phyloP scores from a whole-genome alignment of 2,797 vertebrate species.

The Lutjanus argentimaculatus region DNA sequence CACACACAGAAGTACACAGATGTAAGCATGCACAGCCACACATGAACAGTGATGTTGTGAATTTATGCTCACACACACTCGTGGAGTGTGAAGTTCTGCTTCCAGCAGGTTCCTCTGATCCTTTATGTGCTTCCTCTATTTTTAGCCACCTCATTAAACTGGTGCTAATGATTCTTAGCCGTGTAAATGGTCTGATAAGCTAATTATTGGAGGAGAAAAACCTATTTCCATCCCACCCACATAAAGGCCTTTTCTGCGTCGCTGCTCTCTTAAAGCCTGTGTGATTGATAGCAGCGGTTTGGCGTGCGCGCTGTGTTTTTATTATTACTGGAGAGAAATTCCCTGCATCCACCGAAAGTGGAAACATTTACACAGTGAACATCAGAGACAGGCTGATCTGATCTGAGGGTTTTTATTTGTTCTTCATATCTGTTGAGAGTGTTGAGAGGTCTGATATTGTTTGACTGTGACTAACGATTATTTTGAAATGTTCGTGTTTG shows the following conservation, averaged over 20 bases:
- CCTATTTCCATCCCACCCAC: constrained; percentile 62
- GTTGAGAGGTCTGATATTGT: neutral
- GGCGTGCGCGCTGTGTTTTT: constrained; percentile 30
- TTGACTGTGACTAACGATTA: neutral
- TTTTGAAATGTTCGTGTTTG: neutral
- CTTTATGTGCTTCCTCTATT: constrained; percentile 70
- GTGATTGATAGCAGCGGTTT: constrained; percentile 50
- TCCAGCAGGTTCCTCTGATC: constrained; percentile 56
- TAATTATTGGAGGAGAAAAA: constrained; percentile 74
- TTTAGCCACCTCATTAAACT: constrained; percentile 74
- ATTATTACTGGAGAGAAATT: constrained; percentile 42
- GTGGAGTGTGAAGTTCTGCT: constrained; percentile 39
- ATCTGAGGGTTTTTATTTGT: constrained; percentile 2
- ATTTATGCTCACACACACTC: constrained; percentile 58
- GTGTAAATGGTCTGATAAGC: constrained; percentile 75
- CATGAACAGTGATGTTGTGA: constrained; percentile 8
- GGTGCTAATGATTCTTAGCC: constrained; percentile 68
- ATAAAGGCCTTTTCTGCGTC: constrained; percentile 23
- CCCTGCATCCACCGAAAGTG: constrained; percentile 15
- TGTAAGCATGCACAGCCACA: constrained; percentile 7
- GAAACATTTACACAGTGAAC: constrained; percentile 42
- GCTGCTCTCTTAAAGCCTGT: neutral
- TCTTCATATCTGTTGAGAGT: neutral
- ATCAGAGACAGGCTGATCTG: constrained; percentile 6
- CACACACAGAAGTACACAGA: neutral